Evolutionary conservation across 1,140 invertebrate species (phyloP), one percentile per base, ranked within the genome.

Genomic region (Ips nitidus): DNA sequence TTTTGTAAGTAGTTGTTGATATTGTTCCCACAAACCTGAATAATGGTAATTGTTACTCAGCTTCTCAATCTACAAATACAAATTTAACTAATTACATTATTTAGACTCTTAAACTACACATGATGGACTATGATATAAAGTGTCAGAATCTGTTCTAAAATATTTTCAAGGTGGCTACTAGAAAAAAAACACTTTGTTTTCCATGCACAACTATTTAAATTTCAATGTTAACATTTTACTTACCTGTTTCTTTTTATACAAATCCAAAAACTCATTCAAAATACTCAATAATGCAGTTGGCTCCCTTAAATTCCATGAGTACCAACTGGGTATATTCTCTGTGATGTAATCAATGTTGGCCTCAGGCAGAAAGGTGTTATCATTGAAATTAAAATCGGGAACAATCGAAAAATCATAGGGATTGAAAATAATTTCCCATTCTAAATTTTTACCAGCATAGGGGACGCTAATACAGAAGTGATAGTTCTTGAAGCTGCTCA

Each of bases 361-460:
- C 69, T 79, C 75, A 50, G 65, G 41, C 7, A 80, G 57, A 72
- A 82, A 82, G 38, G 67, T 52, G 38, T 78, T 74, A 71, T 79
- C 75, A 60, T 75, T 71, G 63, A 82, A 80, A 66, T 77, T 69
- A 72, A 82, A 82, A 74, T 82, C 80, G 37, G 80, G 80, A 3
- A 80, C 72, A 52, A 76, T 75, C 3, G 52, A 60, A 47, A 73
- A 71, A 59, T 79, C 72, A 50, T 79, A 73, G 52, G 76, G 75
- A 71, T 77, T 75, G 57, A 82, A 81, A 41, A 82, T 76, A 4
- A 82, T 64, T 63, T 80, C 79, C 80, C 79, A 81, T 39, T 72
- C 66, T 22, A 81, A 58, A 36, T 53, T 57, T 68, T 75, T 75
- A n/a, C 77, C 79, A 37, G 80, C 80, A 69, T 75, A 80, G 1